These are phyloP conservation scores for Myotis pilosus DNA, from an alignment of 2,797 vertebrate species.

Conservation along the genomic window DNA sequence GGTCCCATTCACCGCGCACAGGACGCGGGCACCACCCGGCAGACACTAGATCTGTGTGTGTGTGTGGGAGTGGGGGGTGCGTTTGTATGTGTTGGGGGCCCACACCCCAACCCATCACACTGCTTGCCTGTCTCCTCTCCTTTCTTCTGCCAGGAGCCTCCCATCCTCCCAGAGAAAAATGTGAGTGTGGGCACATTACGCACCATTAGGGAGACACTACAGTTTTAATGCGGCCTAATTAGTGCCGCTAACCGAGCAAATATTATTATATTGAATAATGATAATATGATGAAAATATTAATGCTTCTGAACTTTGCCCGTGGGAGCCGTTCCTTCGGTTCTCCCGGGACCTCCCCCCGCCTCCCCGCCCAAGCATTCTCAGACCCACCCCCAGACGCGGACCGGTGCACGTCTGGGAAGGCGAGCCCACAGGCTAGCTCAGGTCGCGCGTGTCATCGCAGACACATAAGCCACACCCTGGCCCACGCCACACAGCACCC, in stretches of 20 bases:
- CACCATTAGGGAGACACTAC: constrained; percentile 76
- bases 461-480: neutral
- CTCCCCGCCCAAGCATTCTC: neutral
- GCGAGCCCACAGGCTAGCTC: neutral
- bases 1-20: neutral
- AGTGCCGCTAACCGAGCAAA: constrained; percentile 78
- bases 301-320: constrained; percentile 74
- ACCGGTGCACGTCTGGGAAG: neutral
- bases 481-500: neutral
- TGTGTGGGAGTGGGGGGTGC: too few species aligned
- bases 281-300: constrained; percentile 79
- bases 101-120: neutral
- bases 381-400: neutral
- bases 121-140: neutral
- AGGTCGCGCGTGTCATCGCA: neutral
- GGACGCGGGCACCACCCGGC: neutral
- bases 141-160: constrained; percentile 18
- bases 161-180: constrained; percentile 68
- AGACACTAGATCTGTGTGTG: neutral
- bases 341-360: constrained; percentile 39
- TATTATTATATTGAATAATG: constrained; percentile 81
- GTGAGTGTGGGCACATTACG: constrained; percentile 66
- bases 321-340: constrained; percentile 65
- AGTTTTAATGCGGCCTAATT: constrained; percentile 79
- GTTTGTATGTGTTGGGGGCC: neutral